Evolutionary conservation across 2,888 invertebrate species (phyloP).

Genomic region (Carpatolechia fugitivella): DNA sequence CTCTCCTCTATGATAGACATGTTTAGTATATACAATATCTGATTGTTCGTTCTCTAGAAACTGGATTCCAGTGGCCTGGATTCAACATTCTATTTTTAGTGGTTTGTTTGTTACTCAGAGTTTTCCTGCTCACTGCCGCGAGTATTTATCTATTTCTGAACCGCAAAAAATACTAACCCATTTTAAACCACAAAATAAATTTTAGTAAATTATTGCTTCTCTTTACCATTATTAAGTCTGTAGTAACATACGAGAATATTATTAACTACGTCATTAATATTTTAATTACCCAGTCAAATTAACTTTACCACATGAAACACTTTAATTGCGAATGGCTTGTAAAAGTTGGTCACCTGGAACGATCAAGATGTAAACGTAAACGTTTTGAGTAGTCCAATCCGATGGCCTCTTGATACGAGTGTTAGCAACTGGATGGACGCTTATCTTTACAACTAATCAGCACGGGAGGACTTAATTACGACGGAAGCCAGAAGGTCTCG

Average conservation of each 20-base stretch:
- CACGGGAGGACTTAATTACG: slow-evolving; percentile 31
- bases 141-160: background rate
- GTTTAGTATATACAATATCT: background rate
- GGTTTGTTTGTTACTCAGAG: background rate
- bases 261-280: slow-evolving; percentile 1
- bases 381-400: background rate
- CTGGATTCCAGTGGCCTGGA: background rate
- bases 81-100: background rate
- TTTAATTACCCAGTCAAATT: background rate
- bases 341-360: background rate
- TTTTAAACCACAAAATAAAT: background rate
- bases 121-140: background rate
- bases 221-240: background rate
- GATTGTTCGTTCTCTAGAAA: background rate
- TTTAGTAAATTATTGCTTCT: background rate
- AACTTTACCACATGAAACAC: background rate
- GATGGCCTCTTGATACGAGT: slow-evolving; percentile 14
- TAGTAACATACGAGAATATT: background rate
- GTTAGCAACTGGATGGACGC: slow-evolving; percentile 15
- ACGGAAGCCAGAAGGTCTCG: slow-evolving; percentile 14
- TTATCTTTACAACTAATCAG: slow-evolving; percentile 37
- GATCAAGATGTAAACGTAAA: background rate
- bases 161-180: background rate
- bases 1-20: background rate
- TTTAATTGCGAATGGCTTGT: slow-evolving; percentile 1